These are phyloP conservation scores for Spea multiplicata DNA, from an alignment of 2,113 vertebrate genomes.

Conservation along the genomic window DNA sequence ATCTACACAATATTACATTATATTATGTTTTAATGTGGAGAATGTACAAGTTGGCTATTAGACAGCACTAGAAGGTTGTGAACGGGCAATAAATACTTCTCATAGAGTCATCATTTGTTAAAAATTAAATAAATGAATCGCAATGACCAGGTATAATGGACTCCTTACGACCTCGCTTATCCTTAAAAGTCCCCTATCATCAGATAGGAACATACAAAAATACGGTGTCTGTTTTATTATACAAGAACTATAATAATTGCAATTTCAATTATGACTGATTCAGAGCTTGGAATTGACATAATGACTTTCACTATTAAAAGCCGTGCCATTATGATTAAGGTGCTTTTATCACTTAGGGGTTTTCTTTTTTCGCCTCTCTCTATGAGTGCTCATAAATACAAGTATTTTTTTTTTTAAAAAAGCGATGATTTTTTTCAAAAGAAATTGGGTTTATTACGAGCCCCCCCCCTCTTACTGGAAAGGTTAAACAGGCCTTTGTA, in stretches of 20 bases:
- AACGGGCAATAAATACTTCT: too few species aligned
- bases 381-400: slow-evolving; percentile 50
- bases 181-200: slow-evolving; percentile 42
- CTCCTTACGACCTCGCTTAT: slow-evolving; percentile 27
- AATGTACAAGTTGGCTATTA: neutral
- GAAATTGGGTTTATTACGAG: too few species aligned
- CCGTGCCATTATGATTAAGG: slow-evolving; percentile 54
- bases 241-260: slow-evolving; percentile 55
- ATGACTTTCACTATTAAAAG: slow-evolving; percentile 55
- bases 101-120: too few species aligned
- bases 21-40: too few species aligned
- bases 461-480: neutral
- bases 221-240: slow-evolving; percentile 50
- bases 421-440: too few species aligned
- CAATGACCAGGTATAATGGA: slow-evolving; percentile 29
- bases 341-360: slow-evolving; percentile 59
- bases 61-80: too few species aligned
- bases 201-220: slow-evolving; percentile 36
- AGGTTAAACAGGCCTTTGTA: slow-evolving; percentile 28
- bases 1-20: too few species aligned
- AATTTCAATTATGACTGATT: slow-evolving; percentile 60
- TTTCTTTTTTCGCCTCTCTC: slow-evolving; percentile 57
- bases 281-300: slow-evolving; percentile 55
- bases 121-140: neutral
- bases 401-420: neutral